Conservation (phyloP, 2,888 invertebrate genomes). For the Drosophila neotestacea region DNA sequence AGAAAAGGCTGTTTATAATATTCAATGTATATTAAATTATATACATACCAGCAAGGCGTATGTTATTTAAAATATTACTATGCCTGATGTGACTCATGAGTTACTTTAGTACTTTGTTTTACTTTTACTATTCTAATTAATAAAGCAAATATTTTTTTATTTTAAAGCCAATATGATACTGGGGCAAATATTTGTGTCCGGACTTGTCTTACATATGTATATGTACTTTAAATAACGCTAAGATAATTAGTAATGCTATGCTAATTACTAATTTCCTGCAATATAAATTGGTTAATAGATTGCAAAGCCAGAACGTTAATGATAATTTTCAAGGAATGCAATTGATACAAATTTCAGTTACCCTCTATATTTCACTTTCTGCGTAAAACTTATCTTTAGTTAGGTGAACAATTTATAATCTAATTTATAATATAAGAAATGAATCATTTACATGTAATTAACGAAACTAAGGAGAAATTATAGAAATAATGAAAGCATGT, state of each 20-base stretch:
- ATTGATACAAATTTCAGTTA: no score
- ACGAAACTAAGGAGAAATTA: no score
- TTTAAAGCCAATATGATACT: constrained; percentile 1
- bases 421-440: no score
- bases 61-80: no score
- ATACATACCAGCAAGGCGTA: neutral
- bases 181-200: neutral
- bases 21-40: no score
- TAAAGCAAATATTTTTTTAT: constrained; percentile 6
- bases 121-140: constrained; percentile 5
- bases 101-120: neutral
- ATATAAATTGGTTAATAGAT: neutral
- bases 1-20: constrained; percentile 3
- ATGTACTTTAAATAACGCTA: constrained; percentile 6
- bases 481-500: no score
- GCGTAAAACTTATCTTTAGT: no score
- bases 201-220: neutral
- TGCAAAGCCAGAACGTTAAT: no score
- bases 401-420: no score
- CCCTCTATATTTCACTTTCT: no score
- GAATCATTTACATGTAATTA: no score
- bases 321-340: no score
- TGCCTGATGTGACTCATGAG: constrained; percentile 1
- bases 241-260: constrained; percentile 20
- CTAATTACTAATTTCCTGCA: constrained; percentile 18